A percentile compares a stretch with the other conserved stretches of the same genome.
phyloP scores from a whole-genome alignment of 1,140 invertebrate genomes.

The Heliconius himera region DNA sequence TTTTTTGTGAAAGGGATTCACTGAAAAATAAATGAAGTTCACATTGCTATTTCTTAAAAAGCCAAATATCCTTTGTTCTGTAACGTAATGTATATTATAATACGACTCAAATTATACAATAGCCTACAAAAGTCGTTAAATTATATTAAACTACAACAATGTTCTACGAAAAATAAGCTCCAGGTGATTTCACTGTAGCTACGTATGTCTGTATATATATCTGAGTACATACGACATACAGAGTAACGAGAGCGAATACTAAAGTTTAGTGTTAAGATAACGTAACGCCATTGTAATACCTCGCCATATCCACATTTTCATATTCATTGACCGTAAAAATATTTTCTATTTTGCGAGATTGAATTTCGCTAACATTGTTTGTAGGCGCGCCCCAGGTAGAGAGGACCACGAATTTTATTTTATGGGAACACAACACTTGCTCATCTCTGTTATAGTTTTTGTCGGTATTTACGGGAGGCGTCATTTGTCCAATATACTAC shows the following conservation, averaged over 20 bases:
- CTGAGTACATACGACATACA: constrained; percentile 18
- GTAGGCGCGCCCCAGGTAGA: constrained; percentile 69
- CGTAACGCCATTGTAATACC: constrained; percentile 60
- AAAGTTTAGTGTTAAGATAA: constrained; percentile 65
- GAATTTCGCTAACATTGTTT: constrained; percentile 79
- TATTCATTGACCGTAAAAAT: constrained; percentile 80
- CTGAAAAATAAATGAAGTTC: neutral
- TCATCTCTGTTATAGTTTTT: constrained; percentile 45
- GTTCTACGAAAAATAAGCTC: constrained; percentile 18
- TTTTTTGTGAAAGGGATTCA: neutral
- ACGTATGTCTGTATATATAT: neutral
- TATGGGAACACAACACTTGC: constrained; percentile 44
- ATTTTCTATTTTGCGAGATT: constrained; percentile 80
- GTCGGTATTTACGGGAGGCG: constrained; percentile 32
- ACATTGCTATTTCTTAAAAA: neutral
- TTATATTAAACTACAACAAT: constrained; percentile 18
- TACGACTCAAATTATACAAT: neutral
- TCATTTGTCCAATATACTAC: constrained; percentile 41
- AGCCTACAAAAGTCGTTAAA: neutral
- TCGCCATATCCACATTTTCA: constrained; percentile 71
- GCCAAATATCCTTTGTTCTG: neutral
- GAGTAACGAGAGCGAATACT: constrained; percentile 38
- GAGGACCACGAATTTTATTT: constrained; percentile 65
- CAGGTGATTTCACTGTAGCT: neutral
- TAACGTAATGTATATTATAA: neutral